Evolutionary conservation across 2,113 vertebrate genomes (phyloP).

Genomic region (Sinocyclocheilus anophthalmus): DNA sequence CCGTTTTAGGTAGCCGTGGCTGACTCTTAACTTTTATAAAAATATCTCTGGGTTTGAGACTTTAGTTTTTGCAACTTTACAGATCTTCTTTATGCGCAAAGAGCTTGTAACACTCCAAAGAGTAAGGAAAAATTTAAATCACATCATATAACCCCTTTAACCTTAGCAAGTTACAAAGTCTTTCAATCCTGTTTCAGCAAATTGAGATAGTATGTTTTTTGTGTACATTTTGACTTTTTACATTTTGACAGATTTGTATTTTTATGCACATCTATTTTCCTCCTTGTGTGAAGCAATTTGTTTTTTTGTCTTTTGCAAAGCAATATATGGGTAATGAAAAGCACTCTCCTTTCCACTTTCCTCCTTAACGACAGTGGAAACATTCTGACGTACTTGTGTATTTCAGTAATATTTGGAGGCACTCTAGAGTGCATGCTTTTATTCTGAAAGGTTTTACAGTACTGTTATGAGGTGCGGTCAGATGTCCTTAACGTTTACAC

Average conservation of each 20-base stretch:
- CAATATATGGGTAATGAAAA: background rate
- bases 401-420: conserved; percentile 4
- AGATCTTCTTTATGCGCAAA: too few species aligned
- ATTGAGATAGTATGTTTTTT: background rate
- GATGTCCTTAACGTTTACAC: conserved; percentile 31
- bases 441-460: conserved; percentile 16
- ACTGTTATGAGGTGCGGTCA: conserved; percentile 15
- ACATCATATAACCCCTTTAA: too few species aligned
- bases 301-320: background rate
- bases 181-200: background rate
- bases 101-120: too few species aligned
- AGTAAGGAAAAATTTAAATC: too few species aligned
- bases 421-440: background rate
- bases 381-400: background rate
- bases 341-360: background rate
- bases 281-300: background rate
- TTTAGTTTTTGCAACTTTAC: too few species aligned
- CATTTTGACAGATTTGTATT: background rate
- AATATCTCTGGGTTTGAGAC: too few species aligned
- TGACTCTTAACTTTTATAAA: too few species aligned
- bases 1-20: too few species aligned
- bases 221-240: background rate
- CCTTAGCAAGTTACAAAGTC: background rate
- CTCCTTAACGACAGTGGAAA: background rate
- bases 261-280: background rate